Evolutionary conservation across 2,113 vertebrate species (phyloP), one percentile per base, ranked within the genome.

Genomic region (Junco hyemalis): DNA sequence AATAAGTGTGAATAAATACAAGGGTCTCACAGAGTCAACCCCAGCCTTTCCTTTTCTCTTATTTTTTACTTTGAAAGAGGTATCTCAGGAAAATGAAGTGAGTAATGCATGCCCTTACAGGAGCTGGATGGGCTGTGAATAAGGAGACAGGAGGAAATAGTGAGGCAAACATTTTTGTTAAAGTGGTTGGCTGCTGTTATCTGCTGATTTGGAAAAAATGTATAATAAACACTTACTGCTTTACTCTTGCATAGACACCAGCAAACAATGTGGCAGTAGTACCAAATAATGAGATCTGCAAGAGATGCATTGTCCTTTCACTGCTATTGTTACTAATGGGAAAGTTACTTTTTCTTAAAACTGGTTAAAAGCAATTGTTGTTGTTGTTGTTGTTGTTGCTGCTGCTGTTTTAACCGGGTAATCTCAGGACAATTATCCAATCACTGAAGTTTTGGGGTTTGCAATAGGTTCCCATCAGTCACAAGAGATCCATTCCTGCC

Each of bases 1-100:
- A 97, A 96, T 98, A 98, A 98, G 98, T 98, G 98, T 98, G 98
- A 98, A 99, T 98, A 98, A 98, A 98, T 97, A 98, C 98, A 97
- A 90, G 97, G 98, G 98, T 98, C 98, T 98, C 97, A 69, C 98
- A 98, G 98, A 99, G 98, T 98, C 98, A 98, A 98, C 98, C 97
- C 96, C 97, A 97, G 97, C 96, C 97, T 98, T 98, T 98, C 98
- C 98, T 98, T 97, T 97, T 92, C 97, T 98, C 97, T 97, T 97
- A 69, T 97, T 98, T 96, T 98, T 97, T 96, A 95, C 97, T 97
- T 98, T 98, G 97, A 97, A 98, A 97, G 97, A 96, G 95, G 93
- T 96, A 96, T 97, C 97, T 97, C 98, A 97, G 98, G 98, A 96
- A 98, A 98, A 98, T 98, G 97, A 98, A 98, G 97, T 95, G 97